Conservation (phyloP, 37 sponge, comb jelly and placozoan species). For the Haliclona indistincta region DNA sequence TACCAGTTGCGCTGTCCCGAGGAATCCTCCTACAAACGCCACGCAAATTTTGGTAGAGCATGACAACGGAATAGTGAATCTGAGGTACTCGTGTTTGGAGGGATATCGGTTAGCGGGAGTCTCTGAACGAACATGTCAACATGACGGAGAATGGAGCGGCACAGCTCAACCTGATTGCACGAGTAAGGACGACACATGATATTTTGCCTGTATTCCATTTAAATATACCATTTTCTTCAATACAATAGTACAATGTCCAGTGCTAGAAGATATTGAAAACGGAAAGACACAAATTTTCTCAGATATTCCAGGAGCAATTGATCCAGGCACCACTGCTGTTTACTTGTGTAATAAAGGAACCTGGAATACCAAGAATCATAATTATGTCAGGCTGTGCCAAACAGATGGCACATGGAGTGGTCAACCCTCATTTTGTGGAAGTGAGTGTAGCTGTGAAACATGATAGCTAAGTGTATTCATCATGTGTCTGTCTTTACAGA, state of each 20-base stretch:
- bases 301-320: no score
- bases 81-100: constrained; percentile 2
- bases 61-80: neutral
- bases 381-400: no score
- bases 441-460: no score
- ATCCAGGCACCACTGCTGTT: constrained; percentile 39
- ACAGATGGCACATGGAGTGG: no score
- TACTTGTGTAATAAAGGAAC: constrained; percentile 63
- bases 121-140: constrained; percentile 9
- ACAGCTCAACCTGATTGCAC: constrained; percentile 7
- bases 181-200: constrained; percentile 19
- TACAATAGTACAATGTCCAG: no score
- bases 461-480: no score
- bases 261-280: no score
- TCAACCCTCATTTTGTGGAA: no score
- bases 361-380: no score
- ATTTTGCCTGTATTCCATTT: neutral
- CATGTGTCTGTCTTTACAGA: no score
- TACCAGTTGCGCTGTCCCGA: neutral
- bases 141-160: constrained; percentile 35
- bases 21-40: neutral
- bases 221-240: no score
- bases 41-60: neutral
- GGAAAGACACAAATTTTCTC: no score
- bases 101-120: constrained; percentile 6